phyloP scores from a whole-genome alignment of 2,888 invertebrate species.

The Tachina lurida region DNA sequence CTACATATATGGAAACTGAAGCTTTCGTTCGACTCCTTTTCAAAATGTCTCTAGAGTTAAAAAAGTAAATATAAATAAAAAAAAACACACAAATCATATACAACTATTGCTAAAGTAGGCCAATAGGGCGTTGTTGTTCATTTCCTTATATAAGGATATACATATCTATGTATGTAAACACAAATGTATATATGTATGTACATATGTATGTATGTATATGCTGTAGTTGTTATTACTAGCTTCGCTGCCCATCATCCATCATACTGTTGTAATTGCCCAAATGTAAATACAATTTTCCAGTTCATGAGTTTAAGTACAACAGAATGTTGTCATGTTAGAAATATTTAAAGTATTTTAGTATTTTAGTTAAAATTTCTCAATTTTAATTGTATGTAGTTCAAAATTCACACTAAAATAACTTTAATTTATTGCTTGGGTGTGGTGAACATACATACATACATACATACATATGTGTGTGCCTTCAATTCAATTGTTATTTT shows the following conservation, averaged over 20 bases:
- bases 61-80: no score
- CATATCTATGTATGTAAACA: neutral
- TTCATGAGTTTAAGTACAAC: neutral
- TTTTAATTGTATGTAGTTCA: slow-evolving; percentile 34
- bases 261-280: neutral
- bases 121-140: slow-evolving; percentile 60
- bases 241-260: slow-evolving; percentile 1
- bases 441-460: slow-evolving; percentile 56
- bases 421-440: slow-evolving; percentile 61
- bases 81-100: neutral
- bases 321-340: neutral
- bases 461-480: neutral
- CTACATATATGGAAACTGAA: neutral
- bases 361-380: slow-evolving; percentile 27
- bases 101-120: slow-evolving; percentile 44
- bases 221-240: neutral
- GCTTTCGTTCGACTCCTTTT: neutral
- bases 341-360: slow-evolving; percentile 14
- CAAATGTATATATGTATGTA: neutral
- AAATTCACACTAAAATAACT: slow-evolving; percentile 26
- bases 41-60: neutral
- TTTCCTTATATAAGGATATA: slow-evolving; percentile 44
- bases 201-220: neutral
- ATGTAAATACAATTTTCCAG: slow-evolving; percentile 15
- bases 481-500: slow-evolving; percentile 36